These are phyloP conservation scores for Brachionus plicatilis DNA, from an alignment of 1,140 invertebrate genomes.

Conservation along the genomic window DNA sequence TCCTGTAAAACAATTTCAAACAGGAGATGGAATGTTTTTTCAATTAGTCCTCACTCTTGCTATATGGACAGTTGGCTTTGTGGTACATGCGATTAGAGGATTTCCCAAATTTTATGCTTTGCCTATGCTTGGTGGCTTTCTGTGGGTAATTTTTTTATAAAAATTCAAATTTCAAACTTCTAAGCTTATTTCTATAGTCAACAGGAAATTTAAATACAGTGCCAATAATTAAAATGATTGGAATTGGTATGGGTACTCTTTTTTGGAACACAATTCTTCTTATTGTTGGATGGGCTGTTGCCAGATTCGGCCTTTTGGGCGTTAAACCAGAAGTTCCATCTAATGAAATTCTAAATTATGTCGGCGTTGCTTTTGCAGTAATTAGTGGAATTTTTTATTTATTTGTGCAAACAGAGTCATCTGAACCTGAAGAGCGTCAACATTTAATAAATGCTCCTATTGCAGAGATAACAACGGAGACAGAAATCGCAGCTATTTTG, in stretches of 20 bases:
- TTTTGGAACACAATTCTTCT: conserved; percentile 46
- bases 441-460: conserved; percentile 33
- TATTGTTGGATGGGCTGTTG: conserved; percentile 53
- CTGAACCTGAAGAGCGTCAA: conserved; percentile 40
- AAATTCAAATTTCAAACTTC: not conserved
- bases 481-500: not conserved
- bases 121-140: conserved; percentile 51
- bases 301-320: conserved; percentile 54
- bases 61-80: conserved; percentile 48
- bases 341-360: conserved; percentile 50
- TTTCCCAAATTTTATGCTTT: conserved; percentile 49
- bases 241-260: conserved; percentile 46
- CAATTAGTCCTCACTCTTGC: conserved; percentile 52
- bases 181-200: not conserved
- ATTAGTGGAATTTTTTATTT: conserved; percentile 43
- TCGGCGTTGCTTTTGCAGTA: conserved; percentile 51
- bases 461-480: not conserved
- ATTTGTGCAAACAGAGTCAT: conserved; percentile 42
- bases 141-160: conserved; percentile 45
- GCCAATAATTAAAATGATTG: conserved; percentile 42
- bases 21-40: conserved; percentile 57
- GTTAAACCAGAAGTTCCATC: conserved; percentile 46
- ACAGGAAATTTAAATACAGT: conserved; percentile 38
- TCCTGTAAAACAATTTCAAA: conserved; percentile 55
- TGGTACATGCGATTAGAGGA: conserved; percentile 47